Base-by-base conservation (phyloP, 2,888 invertebrate genomes). In the Rhamnusium bicolor region DNA sequence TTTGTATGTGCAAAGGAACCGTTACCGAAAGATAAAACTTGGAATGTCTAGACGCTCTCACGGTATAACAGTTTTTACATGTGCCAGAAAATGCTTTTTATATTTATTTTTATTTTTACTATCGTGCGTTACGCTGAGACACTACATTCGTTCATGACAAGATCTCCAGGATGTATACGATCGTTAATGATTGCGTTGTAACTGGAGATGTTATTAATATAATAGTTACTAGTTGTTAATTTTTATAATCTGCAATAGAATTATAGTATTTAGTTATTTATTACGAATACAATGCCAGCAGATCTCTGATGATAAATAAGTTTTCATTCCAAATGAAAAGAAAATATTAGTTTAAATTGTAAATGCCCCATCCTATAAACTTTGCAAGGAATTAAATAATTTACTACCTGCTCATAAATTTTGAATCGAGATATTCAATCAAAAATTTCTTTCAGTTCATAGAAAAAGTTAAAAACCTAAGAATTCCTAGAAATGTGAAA, bases 1-100 rank as follows among this genome's bases (percentile, higher is more conserved):
- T 61, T 40, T 46, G 60, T 40, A n/a, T 61, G 32, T 40, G 61
- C 61, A 61, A 6, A 40, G 61, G 61, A 61, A 61, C 61, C 61
- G 61, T 61, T 61, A 61, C 19, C 61, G 14, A 61, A 61, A 61
- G 19, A 21, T 46, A 14, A 14, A 32, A 32, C 32, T 18, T 14
- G 58, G 46, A 61, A 61, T 21, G 61, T 61, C 61, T 61, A 46
- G 46, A 21, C 46, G 19, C 46, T 61, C 61, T 40, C 61, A 61
- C 61, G 61, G 61, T 61, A 61, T 46, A 46, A 18, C 40, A 46
- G 61, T 46, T 40, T 61, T 61, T 61, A 46, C 6, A 19, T 24
- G 46, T 53, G 12, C 24, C 53, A 18, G 19, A 53, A 12, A 19
- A 53, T 21, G 21, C 53, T 21, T 21, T 53, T n/a, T 21, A 24